Base-by-base conservation (phyloP, 2,888 invertebrate species). In the Hemaris fuciformis region DNA sequence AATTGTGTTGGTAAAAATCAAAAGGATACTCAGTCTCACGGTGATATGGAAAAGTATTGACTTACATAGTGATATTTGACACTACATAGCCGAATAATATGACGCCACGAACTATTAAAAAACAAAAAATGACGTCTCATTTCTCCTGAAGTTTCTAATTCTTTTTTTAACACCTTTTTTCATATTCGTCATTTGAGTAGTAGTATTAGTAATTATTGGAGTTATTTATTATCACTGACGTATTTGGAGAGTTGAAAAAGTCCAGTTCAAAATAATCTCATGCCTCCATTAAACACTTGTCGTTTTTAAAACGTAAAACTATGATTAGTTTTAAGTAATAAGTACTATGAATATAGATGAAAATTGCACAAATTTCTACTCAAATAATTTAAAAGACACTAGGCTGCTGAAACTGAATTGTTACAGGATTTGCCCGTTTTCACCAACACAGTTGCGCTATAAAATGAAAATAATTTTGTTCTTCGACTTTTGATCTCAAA, bases 401-500 rank as follows among this genome's bases (percentile, higher is more conserved):
- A 38, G 38, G 5, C 10, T 2, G 13, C 13, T 13, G 38, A 23
- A 45, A 10, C 13, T 13, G 38, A 23, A 45, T 10, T 45, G 22
- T 4, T 20, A 27, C 15, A 31, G 4, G 0, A 25, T 1, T 27
- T 7, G n/a, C 8, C 18, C 27, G 53, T 53, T 53, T 57, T 57
- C 57, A 57, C 41, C 57, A 57, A 41, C 57, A 57, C 38, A 57
- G 8, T 57, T 57, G n/a, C 2, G 23, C 57, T 38, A 41, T 20
- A 23, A 13, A 13, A 34, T 34, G n/a, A 34, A 27, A 57, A 13
- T 57, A 2, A 23, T 57, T 57, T 20, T 13, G 13, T 57, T 57
- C 41, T 38, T 41, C 20, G 48, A 53, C 23, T 62, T 61, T 65
- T 80, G 81, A 82, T 83, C 80, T 83, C 53, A 53, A 79, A 76